Percentiles rank a stretch among this genome's conserved stretches.
Evolutionary conservation across 2,888 invertebrate species (phyloP).

Genomic region (Drosophila melanosoma): DNA sequence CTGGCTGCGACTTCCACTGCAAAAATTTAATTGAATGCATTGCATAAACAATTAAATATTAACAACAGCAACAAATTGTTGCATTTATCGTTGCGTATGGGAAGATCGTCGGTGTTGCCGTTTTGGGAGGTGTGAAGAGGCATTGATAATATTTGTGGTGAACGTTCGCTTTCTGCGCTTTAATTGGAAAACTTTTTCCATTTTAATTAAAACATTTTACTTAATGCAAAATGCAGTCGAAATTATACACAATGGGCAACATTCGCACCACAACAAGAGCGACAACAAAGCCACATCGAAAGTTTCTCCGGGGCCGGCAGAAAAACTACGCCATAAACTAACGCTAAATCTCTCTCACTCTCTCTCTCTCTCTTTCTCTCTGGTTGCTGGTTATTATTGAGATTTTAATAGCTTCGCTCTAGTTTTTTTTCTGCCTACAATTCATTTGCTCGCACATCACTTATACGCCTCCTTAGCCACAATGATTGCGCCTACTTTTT

Average conservation of each 20-base stretch:
- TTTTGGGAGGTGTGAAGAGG: slow-evolving; percentile 19
- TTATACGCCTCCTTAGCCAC: slow-evolving; percentile 36
- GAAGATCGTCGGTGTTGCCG: neutral
- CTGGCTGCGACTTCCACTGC: neutral
- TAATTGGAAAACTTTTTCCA: slow-evolving; percentile 79
- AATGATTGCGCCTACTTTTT: slow-evolving; percentile 13
- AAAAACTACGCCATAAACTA: slow-evolving; percentile 50
- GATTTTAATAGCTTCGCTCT: slow-evolving; percentile 51
- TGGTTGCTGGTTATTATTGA: slow-evolving; percentile 3
- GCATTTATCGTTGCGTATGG: slow-evolving; percentile 1
- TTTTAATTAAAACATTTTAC: slow-evolving; percentile 79
- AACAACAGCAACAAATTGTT: slow-evolving; percentile 26
- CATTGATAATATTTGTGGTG: slow-evolving; percentile 71
- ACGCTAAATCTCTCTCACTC: slow-evolving; percentile 13
- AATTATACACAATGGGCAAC: slow-evolving; percentile 59
- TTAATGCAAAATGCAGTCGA: slow-evolving; percentile 76
- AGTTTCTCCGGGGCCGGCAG: slow-evolving; percentile 55
- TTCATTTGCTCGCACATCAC: slow-evolving; percentile 46
- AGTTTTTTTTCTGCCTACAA: slow-evolving; percentile 14
- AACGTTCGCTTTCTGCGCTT: slow-evolving; percentile 49
- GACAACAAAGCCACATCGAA: slow-evolving; percentile 45
- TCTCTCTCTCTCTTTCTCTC: neutral
- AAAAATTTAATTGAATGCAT: slow-evolving; percentile 30
- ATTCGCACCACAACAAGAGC: slow-evolving; percentile 45
- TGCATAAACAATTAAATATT: slow-evolving; percentile 30